Evolutionary conservation across 2,888 invertebrate genomes (phyloP), one percentile per base, ranked within the genome.

Genomic region (Athrips mouffetella): DNA sequence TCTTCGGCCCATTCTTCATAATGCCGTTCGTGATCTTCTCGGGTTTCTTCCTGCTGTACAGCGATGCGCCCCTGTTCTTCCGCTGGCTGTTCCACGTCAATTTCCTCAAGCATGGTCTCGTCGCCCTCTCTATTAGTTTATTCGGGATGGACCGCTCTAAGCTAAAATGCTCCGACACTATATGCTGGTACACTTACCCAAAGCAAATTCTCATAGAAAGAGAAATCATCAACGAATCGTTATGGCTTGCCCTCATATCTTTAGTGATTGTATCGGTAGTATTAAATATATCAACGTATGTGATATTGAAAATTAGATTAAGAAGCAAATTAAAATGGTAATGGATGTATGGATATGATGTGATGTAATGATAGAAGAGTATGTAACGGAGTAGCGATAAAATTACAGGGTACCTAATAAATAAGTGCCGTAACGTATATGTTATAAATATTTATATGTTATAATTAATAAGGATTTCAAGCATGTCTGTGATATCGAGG

Each of bases 1-100:
- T 97, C 65, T 91, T 98, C 70, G 98, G 98, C 3, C 96, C 98
- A 6, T 92, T 98, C 57, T 91, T 94, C 64, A 92, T 95, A 55
- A 91, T 96, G 75, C 98, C 98, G 0, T 96, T 97, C 70, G 91
- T 95, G 18, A 90, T 96, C 60, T 98, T 98, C 85, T 96, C 96
- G 48, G 98, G 98, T 4, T 98, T 97, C 83, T 98, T 98, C 74
- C 92, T 98, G 1, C 94, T 93, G 65, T 90, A 94, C 62, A 91
- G 91, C 61, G 96, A 97, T 62, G 94, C 96, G 1, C 96, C 96
- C 6, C 77, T 81, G 0, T 92, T 92, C 64, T 84, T 96, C 56
- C 92, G 92, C 39, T 98, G 97, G 96, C 63, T 98, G 23, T 96
- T 97, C 65, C 94, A 97, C 70, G 80, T 93, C 25, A 97, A 97